phyloP scores from a whole-genome alignment of 2,797 vertebrate species.

The Dermochelys coriacea region DNA sequence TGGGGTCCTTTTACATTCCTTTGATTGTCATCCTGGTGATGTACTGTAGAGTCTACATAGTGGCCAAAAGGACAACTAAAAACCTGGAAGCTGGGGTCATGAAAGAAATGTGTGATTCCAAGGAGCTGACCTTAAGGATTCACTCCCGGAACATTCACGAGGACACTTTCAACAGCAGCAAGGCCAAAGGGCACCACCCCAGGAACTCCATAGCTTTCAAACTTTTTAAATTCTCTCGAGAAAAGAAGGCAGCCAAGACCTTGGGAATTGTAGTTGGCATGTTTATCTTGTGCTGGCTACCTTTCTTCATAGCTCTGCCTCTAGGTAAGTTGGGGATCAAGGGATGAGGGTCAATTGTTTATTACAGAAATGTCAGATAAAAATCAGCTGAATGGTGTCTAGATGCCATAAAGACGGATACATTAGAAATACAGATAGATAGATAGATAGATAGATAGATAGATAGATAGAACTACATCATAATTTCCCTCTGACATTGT shows the following conservation, averaged over 20 bases:
- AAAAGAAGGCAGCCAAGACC: slow-evolving; percentile 97
- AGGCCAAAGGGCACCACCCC: slow-evolving; percentile 87
- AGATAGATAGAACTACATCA: background rate
- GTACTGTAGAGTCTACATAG: slow-evolving; percentile 96
- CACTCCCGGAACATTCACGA: slow-evolving; percentile 91
- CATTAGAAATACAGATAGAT: background rate
- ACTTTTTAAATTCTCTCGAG: slow-evolving; percentile 94
- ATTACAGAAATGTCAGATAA: background rate
- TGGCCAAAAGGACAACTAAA: slow-evolving; percentile 96
- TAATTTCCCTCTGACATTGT: background rate
- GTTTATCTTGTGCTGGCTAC: slow-evolving; percentile 95
- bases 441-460: too few species aligned
- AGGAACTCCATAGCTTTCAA: slow-evolving; percentile 93
- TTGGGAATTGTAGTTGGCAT: slow-evolving; percentile 95
- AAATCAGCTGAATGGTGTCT: background rate
- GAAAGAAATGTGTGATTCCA: slow-evolving; percentile 94
- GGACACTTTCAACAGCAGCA: slow-evolving; percentile 82
- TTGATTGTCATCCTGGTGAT: slow-evolving; percentile 94
- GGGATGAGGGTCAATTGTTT: background rate
- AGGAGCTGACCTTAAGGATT: slow-evolving; percentile 94
- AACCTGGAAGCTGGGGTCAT: slow-evolving; percentile 97
- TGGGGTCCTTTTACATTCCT: slow-evolving; percentile 97
- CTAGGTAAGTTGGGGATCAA: slow-evolving; percentile 86
- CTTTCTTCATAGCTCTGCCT: slow-evolving; percentile 94
- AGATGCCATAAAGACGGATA: background rate